Evolutionary conservation across 1,140 invertebrate species (phyloP), one percentile per base, ranked within the genome.

Genomic region (Venturia canescens): DNA sequence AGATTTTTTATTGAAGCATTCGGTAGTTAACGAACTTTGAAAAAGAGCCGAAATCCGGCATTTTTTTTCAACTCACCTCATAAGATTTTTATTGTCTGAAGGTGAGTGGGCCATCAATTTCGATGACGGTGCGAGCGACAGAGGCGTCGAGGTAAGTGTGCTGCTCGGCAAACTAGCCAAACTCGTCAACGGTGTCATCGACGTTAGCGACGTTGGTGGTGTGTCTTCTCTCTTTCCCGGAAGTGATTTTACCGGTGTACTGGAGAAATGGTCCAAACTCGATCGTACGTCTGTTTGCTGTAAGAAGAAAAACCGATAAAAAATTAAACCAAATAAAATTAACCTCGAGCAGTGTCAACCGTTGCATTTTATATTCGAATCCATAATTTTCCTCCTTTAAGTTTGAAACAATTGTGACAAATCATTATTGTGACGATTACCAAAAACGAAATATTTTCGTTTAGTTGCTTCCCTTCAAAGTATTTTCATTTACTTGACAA

Each of bases 261-360:
- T 90, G 70, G 90, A 89, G 84, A 91, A 92, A 82, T 92, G 91
- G 44, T 92, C 91, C 86, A 92, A 80, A 69, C 89, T 91, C 81
- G 91, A 87, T 83, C 91, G 89, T 34, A 91, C 91, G 83, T 92
- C 91, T 82, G 91, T 92, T 87, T 92, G 91, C 91, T 92, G 34
- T 86, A 86, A 34, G 69, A 80, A 31, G 82, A 53, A 84, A 82
- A 60, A 82, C 81, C 67, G 16, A 71, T 13, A 60, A 72, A 16
- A 23, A 15, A 78, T 44, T 4, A 63, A 77, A 44, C n/a, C n/a
- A n/a, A n/a, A n/a, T n/a, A n/a, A n/a, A n/a, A n/a, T n/a, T n/a
- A n/a, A n/a, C n/a, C n/a, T n/a, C n/a, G n/a, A n/a, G n/a, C n/a
- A n/a, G n/a, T n/a, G n/a, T n/a, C n/a, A n/a, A n/a, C n/a, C n/a